Percentiles rank a stretch among this genome's conserved stretches.
Evolutionary conservation across 1,140 invertebrate species (phyloP).

Genomic region (Papilio polyxenes): DNA sequence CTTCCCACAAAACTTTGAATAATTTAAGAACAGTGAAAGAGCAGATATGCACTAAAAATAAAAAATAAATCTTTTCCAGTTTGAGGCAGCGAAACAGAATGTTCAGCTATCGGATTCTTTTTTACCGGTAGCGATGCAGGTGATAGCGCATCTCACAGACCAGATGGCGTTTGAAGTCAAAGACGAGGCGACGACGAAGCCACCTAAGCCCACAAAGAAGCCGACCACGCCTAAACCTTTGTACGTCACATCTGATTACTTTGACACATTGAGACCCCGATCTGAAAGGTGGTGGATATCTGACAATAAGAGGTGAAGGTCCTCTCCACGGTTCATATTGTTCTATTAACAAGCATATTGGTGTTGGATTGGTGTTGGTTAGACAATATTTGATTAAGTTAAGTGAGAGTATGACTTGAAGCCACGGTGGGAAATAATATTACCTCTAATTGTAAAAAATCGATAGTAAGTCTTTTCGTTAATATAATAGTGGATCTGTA

Average conservation of each 20-base stretch:
- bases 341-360: background rate
- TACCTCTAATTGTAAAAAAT: too few relatives aligned
- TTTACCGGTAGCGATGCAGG: constrained; percentile 82
- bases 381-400: too few relatives aligned
- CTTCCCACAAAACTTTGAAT: too few relatives aligned
- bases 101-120: constrained; percentile 76
- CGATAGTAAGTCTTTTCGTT: background rate
- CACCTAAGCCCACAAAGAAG: constrained; percentile 54
- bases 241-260: constrained; percentile 51
- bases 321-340: constrained; percentile 39
- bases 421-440: too few relatives aligned
- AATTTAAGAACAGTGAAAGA: background rate
- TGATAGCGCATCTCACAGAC: constrained; percentile 81
- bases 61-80: constrained; percentile 52
- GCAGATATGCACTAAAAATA: background rate
- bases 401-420: too few relatives aligned
- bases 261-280: constrained; percentile 40
- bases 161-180: constrained; percentile 81
- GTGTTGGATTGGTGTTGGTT: background rate
- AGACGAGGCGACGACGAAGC: constrained; percentile 54
- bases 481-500: constrained; percentile 28
- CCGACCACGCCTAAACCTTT: constrained; percentile 52
- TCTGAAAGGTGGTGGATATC: constrained; percentile 49
- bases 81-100: constrained; percentile 64
- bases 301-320: constrained; percentile 50